Percentiles rank a stretch among this genome's conserved stretches.
Conservation (phyloP, 2,113 vertebrate species). For the Percina caprodes region DNA sequence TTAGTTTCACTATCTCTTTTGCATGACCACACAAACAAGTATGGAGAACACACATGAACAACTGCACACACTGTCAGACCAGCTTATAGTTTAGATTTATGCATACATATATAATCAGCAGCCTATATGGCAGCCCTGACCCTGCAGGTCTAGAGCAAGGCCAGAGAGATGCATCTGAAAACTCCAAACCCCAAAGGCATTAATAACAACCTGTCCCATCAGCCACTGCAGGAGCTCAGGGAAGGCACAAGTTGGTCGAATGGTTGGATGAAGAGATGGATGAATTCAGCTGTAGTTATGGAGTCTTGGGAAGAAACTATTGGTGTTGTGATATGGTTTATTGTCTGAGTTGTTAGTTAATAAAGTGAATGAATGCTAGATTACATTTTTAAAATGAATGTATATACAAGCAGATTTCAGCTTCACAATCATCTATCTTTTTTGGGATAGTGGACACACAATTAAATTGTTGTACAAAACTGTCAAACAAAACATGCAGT, state of each 20-base stretch:
- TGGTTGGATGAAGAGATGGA: conserved; percentile 9
- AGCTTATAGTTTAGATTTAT: conserved; percentile 76
- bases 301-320: background rate
- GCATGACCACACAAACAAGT: conserved; percentile 4
- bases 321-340: too few species aligned
- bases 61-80: conserved; percentile 22
- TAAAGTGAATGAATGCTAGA: too few species aligned
- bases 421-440: too few species aligned
- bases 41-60: background rate
- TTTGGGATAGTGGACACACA: too few species aligned
- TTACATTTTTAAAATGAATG: too few species aligned
- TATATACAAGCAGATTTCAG: too few species aligned
- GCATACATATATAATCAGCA: conserved; percentile 73
- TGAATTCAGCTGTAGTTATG: background rate
- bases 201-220: conserved; percentile 70
- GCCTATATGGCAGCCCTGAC: conserved; percentile 70
- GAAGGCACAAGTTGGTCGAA: conserved; percentile 10
- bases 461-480: too few species aligned
- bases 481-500: too few species aligned
- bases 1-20: background rate
- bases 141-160: conserved; percentile 73
- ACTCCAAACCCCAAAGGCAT: conserved; percentile 64
- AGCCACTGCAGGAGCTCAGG: conserved; percentile 13
- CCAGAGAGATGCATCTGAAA: conserved; percentile 62
- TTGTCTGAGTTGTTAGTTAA: too few species aligned